Conservation (phyloP, 2,888 invertebrate species). For the Hirtodrosophila alboralis region DNA sequence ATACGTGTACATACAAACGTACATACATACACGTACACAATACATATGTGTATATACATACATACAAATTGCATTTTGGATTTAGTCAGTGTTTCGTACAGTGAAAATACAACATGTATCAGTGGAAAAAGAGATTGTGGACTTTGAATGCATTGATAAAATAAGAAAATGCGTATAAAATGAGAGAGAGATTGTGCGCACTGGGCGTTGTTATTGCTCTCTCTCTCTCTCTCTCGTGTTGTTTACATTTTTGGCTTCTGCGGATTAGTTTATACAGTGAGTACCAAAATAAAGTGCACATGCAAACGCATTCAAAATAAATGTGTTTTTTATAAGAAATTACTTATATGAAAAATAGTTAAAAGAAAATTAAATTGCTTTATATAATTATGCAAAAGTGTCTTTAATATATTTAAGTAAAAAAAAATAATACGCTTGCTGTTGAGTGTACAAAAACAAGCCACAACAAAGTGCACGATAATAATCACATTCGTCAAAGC, state of each 20-base stretch:
- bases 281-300: background rate
- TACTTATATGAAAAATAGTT: too few relatives aligned
- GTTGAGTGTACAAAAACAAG: too few relatives aligned
- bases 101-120: conserved; percentile 15
- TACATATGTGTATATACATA: background rate
- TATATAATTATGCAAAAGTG: too few relatives aligned
- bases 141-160: conserved; percentile 38
- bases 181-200: conserved; percentile 40
- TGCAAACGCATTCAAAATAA: too few relatives aligned
- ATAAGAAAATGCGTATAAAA: conserved; percentile 2
- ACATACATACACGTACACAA: too few relatives aligned
- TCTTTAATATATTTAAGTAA: too few relatives aligned
- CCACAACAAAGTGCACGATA: background rate
- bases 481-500: conserved; percentile 2
- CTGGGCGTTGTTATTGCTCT: conserved; percentile 24
- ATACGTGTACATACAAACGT: background rate
- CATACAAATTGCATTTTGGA: conserved; percentile 3
- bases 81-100: background rate
- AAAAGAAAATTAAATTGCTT: too few relatives aligned
- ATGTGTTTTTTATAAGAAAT: too few relatives aligned
- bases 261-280: conserved; percentile 40
- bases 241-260: conserved; percentile 41
- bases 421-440: too few relatives aligned
- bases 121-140: conserved; percentile 17
- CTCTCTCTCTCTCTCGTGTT: too few relatives aligned